Percentiles rank a stretch among this genome's conserved stretches.
Evolutionary conservation across 2,113 vertebrate genomes (phyloP).

Genomic region (Tenebrosternarchus preto): DNA sequence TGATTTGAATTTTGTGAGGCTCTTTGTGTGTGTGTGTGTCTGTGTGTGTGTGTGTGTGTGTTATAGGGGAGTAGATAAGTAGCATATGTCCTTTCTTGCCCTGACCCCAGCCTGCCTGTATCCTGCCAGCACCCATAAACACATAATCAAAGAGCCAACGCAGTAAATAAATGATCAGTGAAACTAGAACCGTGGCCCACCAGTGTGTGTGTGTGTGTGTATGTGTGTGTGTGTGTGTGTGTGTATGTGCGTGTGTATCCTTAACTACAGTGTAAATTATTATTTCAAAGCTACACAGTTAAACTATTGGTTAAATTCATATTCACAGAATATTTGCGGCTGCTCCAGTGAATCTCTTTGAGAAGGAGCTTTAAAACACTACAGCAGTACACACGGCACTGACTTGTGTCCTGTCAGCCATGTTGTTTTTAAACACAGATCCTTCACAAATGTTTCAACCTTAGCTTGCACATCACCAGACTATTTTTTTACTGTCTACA

Average conservation of each 20-base stretch:
- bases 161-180: constrained; percentile 56
- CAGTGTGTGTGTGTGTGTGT: neutral
- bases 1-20: constrained; percentile 92
- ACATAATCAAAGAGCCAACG: constrained; percentile 54
- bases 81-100: constrained; percentile 49
- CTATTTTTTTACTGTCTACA: neutral
- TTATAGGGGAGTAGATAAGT: constrained; percentile 46
- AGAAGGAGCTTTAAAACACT: neutral
- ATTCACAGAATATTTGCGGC: constrained; percentile 1
- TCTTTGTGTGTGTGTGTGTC: constrained; percentile 58
- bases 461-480: neutral
- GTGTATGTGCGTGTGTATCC: too few species aligned
- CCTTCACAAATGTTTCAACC: neutral
- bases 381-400: neutral
- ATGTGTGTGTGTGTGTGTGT: neutral
- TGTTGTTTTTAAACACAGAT: neutral
- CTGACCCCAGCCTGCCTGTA: constrained; percentile 38
- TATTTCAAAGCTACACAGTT: constrained; percentile 8
- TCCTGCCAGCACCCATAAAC: constrained; percentile 54
- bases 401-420: neutral
- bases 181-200: constrained; percentile 29
- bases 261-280: constrained; percentile 12
- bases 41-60: constrained; percentile 20
- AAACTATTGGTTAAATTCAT: neutral
- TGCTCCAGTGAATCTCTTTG: neutral